Base-by-base conservation (phyloP, 2,113 vertebrate species). In the Podarcis muralis region DNA sequence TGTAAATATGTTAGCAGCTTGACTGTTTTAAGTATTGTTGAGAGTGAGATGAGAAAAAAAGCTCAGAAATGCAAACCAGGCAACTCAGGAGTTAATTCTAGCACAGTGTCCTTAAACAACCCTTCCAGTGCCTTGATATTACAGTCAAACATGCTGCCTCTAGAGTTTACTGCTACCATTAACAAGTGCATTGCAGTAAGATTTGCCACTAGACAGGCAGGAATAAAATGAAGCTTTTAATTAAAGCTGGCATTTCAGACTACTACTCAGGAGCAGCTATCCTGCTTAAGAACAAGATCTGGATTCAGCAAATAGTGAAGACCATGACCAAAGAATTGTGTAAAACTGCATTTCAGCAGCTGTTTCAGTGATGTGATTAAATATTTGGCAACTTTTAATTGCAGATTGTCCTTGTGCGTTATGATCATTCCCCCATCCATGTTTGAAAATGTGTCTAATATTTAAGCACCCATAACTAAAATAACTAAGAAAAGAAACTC, bases 11-110 rank as follows among this genome's bases (percentile, higher is more conserved):
- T 85, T 81, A 91, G 72, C 89, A 87, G 74, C 74, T 27, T 30
- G 71, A 22, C 37, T 90, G 81, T 88, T 48, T 79, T 85, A 83
- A 69, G 90, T 20, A 81, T 3, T 76, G 72, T 65, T 71, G 66
- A 72, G 87, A 71, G 35, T 0, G 71, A 80, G 81, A 53, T 12
- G n/a, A 85, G 0, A 0, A 85, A 72, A 84, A 86, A 88, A 90
- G 23, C 0, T 37, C 48, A 79, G 11, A 81, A 84, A 88, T 5
- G 43, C 0, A 2, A 87, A 91, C 88, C 1, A 89, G 89, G 93
- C 85, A 91, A 82, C 6, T 40, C 2, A 94, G 92, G 93, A 95
- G 94, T 95, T 94, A 92, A 96, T 76, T 84, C 71, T 83, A 86
- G 25, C 89, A 86, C 66, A 1, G 40, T 37, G 92, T 95, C 93